Conservation (phyloP, 2,888 invertebrate genomes). For the Xanthorhoe designata region DNA sequence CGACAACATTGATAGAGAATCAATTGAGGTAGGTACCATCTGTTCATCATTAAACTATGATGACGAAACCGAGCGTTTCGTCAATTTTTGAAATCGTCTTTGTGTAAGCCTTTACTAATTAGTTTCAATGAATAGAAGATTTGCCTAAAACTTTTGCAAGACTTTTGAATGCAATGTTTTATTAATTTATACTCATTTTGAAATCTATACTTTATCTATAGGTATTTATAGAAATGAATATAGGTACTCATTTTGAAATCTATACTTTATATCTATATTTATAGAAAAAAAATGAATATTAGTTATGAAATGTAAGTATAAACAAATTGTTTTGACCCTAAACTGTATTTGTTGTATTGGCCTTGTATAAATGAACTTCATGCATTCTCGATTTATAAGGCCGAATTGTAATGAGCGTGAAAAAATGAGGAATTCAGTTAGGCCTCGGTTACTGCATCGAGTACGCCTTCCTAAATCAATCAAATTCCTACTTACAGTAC, state of each 20-base stretch:
- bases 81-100: not conserved
- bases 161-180: not conserved
- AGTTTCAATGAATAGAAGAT: not conserved
- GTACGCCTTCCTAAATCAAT: not conserved
- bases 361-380: slow-evolving; percentile 26
- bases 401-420: slow-evolving; percentile 28
- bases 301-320: no score
- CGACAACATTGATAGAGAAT: not conserved
- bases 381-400: slow-evolving; percentile 29
- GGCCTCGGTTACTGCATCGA: slow-evolving; percentile 4
- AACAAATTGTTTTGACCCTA: not conserved
- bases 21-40: not conserved
- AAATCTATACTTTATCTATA: not conserved
- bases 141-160: not conserved
- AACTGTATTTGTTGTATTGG: slow-evolving; percentile 1
- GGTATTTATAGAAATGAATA: no score
- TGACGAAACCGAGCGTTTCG: not conserved
- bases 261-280: no score
- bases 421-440: slow-evolving; percentile 18
- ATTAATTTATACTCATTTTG: not conserved
- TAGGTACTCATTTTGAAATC: no score
- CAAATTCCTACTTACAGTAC: not conserved
- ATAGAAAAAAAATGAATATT: no score
- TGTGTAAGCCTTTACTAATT: not conserved
- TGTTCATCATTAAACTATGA: not conserved